Conservation (phyloP, 2,113 vertebrate species). For the Scortum barcoo region DNA sequence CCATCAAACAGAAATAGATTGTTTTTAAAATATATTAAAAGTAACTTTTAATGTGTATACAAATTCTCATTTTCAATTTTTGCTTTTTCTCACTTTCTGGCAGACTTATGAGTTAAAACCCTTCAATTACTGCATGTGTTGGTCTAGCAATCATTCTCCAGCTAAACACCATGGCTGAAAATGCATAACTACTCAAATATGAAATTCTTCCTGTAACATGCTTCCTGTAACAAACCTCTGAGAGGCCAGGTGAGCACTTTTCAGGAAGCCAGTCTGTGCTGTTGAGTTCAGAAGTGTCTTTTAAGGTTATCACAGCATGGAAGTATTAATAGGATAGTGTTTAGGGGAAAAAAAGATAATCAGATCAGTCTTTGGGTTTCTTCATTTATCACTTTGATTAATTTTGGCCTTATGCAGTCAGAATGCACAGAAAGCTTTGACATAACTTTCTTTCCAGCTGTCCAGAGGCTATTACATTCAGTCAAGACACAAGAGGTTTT, state of each 20-base stretch:
- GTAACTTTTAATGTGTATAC: too few species aligned
- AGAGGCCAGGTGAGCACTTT: slow-evolving; percentile 16
- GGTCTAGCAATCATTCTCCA: neutral
- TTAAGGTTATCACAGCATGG: neutral
- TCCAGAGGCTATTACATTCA: slow-evolving; percentile 12
- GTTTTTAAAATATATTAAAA: too few species aligned
- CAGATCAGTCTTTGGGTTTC: neutral
- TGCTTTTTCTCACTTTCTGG: neutral
- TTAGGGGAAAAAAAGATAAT: neutral
- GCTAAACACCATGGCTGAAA: neutral
- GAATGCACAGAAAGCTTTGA: neutral
- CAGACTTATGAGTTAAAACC: neutral
- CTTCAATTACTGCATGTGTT: neutral
- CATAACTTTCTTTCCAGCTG: slow-evolving; percentile 34
- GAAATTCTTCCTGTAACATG: neutral
- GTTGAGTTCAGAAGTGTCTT: neutral
- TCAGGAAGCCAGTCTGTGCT: neutral
- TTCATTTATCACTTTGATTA: neutral
- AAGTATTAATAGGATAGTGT: too few species aligned
- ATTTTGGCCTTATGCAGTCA: too few species aligned
- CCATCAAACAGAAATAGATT: neutral
- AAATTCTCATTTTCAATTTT: neutral
- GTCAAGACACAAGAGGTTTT: slow-evolving; percentile 34
- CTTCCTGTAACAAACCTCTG: neutral
- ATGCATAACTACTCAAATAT: neutral